These are phyloP conservation scores for Synergus laeviventris DNA, from an alignment of 2,888 invertebrate species.

Conservation along the genomic window DNA sequence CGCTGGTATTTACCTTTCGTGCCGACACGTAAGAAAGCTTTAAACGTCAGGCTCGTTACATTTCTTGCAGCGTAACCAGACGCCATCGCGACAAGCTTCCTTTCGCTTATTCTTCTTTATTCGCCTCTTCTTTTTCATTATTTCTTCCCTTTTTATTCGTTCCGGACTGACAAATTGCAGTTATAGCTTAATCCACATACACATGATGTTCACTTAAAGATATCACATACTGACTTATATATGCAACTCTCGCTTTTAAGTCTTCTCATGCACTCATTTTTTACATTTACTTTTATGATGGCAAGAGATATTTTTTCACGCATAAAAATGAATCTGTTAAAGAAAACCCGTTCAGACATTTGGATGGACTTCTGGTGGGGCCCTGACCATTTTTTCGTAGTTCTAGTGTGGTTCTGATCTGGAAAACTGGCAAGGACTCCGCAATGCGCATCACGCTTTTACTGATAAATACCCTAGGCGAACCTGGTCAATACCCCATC, in stretches of 20 bases:
- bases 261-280: background rate
- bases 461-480: no score
- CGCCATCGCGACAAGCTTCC: constrained; percentile 47
- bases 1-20: constrained; percentile 47
- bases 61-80: constrained; percentile 57
- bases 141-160: constrained; percentile 35
- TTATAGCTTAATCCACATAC: constrained; percentile 45
- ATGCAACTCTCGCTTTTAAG: background rate
- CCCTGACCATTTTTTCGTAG: no score
- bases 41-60: constrained; percentile 61
- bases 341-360: no score
- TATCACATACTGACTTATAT: background rate
- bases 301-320: no score
- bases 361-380: no score
- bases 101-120: constrained; percentile 31
- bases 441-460: no score
- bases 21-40: constrained; percentile 52
- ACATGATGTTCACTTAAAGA: background rate
- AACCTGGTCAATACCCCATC: no score
- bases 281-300: no score
- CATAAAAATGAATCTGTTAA: no score
- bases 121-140: background rate
- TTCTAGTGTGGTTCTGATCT: no score
- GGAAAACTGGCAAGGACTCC: no score
- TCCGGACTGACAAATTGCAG: constrained; percentile 48